Evolutionary conservation across 2,888 invertebrate species (phyloP), one percentile per base, ranked within the genome.

Genomic region (Spilarctia lutea): DNA sequence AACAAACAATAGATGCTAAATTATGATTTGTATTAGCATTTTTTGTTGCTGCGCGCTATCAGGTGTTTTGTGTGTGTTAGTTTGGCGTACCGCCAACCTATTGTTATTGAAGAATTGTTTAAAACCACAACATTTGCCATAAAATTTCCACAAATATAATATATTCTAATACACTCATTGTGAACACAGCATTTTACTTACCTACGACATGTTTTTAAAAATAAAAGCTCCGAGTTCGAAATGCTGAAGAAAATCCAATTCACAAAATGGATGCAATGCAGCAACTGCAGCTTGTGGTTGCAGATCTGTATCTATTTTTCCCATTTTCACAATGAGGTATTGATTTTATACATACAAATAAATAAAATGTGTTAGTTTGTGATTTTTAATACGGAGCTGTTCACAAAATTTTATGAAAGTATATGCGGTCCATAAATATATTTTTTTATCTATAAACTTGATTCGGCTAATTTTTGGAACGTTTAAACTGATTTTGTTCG

Each of bases 81-180:
- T 78, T 87, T 92, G 93, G 94, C 91, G 73, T 78, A 73, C 71
- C 45, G 88, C 92, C 93, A 91, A 86, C 76, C 76, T 85, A 86
- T 90, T 91, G 86, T 91, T 89, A 88, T 91, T 90, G 88, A 87
- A 89, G 89, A 87, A 83, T 84, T 78, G 72, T 82, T 84, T 63
- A 73, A 84, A 85, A 82, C 87, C 86, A 52, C 72, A 35, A 56
- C 66, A 72, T 56, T 63, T 63, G 66, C 35, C 35, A 52, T 6
- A 71, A 30, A 68, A 74, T 69, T 68, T 69, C 65, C 74, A 56
- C 27, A 77, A 67, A 77, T 27, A 48, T 52, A 81, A 79, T 77
- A 52, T 76, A 73, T 73, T 74, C 67, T 67, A 68, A 66, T 72
- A 73, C 76, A 75, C 78, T 68, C 20, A 45, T 68, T 30, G 11